A percentile compares a stretch with the other conserved stretches of the same genome.
Conservation (phyloP, 2,113 vertebrate species). For the Bothrops jararaca region DNA sequence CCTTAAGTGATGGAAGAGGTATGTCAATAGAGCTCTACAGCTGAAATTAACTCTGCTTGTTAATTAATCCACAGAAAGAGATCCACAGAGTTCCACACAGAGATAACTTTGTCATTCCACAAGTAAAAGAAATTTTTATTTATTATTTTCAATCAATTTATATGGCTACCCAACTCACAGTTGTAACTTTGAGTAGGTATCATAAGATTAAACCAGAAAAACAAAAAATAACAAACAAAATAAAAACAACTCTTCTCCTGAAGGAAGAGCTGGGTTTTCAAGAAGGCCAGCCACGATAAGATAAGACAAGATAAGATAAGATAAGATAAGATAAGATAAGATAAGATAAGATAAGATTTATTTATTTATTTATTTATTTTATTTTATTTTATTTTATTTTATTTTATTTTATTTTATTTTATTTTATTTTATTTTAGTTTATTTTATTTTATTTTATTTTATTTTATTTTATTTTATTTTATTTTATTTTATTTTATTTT, state of each 20-base stretch:
- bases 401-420: no score
- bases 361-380: no score
- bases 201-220: not conserved
- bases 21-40: not conserved
- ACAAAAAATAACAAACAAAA: not conserved
- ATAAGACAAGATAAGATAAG: no score
- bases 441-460: no score
- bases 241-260: not conserved
- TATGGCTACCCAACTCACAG: not conserved
- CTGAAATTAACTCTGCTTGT: not conserved
- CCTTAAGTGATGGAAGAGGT: not conserved
- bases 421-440: no score
- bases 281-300: not conserved
- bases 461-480: no score
- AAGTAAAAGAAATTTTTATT: not conserved
- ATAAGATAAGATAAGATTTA: no score
- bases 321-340: no score
- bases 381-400: no score
- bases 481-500: no score
- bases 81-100: not conserved
- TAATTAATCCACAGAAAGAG: not conserved
- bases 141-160: not conserved
- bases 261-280: not conserved
- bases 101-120: not conserved
- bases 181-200: not conserved